Percentiles rank a stretch among this genome's conserved stretches.
phyloP scores from a whole-genome alignment of 1,140 invertebrate genomes.

The Chionoecetes opilio region DNA sequence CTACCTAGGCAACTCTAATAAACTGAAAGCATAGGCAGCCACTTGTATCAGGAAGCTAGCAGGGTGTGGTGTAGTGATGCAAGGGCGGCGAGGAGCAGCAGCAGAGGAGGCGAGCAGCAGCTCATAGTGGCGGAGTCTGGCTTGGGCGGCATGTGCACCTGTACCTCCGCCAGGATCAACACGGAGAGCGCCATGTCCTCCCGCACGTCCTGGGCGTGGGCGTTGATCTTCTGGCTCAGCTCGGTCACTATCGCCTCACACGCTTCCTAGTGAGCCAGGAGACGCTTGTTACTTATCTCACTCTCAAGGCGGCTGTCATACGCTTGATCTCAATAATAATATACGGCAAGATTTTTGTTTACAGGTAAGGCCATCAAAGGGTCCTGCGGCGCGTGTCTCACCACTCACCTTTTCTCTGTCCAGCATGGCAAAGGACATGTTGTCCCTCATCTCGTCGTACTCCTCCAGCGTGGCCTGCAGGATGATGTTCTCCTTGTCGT shows the following conservation, averaged over 20 bases:
- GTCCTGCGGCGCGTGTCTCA: neutral
- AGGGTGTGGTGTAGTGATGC: conserved; percentile 57
- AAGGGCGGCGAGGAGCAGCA: conserved; percentile 22
- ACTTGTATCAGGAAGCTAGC: conserved; percentile 74
- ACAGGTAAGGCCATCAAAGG: neutral
- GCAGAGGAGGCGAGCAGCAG: conserved; percentile 38
- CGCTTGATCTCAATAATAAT: neutral
- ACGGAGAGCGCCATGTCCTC: conserved; percentile 93
- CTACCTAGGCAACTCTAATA: conserved; percentile 78
- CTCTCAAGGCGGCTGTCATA: neutral
- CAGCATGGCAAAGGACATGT: conserved; percentile 85
- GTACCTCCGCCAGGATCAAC: conserved; percentile 96
- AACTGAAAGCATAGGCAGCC: conserved; percentile 77
- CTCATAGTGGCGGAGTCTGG: conserved; percentile 47
- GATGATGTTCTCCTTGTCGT: conserved; percentile 93
- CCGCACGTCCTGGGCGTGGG: conserved; percentile 91
- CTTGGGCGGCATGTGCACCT: conserved; percentile 86
- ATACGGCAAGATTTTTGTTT: neutral
- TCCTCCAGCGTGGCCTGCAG: conserved; percentile 91
- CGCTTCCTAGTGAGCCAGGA: conserved; percentile 89
- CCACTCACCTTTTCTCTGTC: conserved; percentile 88
- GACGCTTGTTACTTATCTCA: neutral
- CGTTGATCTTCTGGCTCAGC: conserved; percentile 92
- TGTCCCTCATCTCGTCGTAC: conserved; percentile 85
- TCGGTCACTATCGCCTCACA: conserved; percentile 91